These are phyloP conservation scores for Athrips mouffetella DNA, from an alignment of 2,888 invertebrate species.

Conservation along the genomic window DNA sequence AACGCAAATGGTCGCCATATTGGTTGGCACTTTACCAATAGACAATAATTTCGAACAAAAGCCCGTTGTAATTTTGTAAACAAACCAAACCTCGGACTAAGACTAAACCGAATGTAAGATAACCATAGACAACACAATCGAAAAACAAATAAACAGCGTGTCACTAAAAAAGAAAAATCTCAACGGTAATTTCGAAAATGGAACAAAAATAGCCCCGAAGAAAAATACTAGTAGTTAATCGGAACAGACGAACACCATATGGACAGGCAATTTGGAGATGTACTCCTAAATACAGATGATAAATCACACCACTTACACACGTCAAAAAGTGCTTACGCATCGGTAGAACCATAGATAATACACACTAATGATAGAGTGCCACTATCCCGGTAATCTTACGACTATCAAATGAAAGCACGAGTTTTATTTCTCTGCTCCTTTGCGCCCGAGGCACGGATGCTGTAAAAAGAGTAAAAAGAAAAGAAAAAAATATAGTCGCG, in stretches of 20 bases:
- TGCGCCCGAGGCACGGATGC: constrained; percentile 67
- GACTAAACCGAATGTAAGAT: constrained; percentile 9
- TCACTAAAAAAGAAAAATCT: constrained; percentile 18
- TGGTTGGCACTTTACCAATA: too few species aligned
- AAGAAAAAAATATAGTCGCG: constrained; percentile 46
- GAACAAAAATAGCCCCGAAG: constrained; percentile 30
- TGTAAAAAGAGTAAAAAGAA: constrained; percentile 42
- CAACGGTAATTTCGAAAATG: constrained; percentile 27
- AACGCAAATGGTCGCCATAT: too few species aligned
- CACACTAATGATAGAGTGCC: constrained; percentile 60
- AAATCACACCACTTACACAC: constrained; percentile 64
- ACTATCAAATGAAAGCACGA: constrained; percentile 61
- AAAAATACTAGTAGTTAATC: constrained; percentile 34
- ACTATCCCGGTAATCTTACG: constrained; percentile 55
- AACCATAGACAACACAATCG: constrained; percentile 5
- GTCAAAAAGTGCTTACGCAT: constrained; percentile 60
- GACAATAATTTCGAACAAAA: not conserved
- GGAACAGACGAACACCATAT: constrained; percentile 38
- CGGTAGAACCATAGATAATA: constrained; percentile 55
- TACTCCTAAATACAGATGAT: constrained; percentile 42
- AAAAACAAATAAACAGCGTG: constrained; percentile 12
- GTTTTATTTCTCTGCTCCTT: constrained; percentile 51
- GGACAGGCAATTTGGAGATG: constrained; percentile 38
- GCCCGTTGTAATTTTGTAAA: constrained; percentile 1
- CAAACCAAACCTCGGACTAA: constrained; percentile 1